These are phyloP conservation scores for Calephelis virginiensis DNA, from an alignment of 1,140 invertebrate genomes.

Conservation along the genomic window DNA sequence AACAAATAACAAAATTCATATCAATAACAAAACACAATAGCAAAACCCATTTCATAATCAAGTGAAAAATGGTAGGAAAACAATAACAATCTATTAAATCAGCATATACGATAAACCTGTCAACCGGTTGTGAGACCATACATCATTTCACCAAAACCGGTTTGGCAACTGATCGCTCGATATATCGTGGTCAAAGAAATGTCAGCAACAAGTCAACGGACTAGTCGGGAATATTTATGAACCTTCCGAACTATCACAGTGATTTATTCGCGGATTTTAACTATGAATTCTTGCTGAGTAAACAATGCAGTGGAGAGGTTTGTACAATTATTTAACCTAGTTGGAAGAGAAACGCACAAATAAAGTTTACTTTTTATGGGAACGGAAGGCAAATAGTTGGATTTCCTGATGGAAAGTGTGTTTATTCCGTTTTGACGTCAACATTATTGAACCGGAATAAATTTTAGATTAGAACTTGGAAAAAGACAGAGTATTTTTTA, in stretches of 20 bases:
- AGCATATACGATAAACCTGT: neutral
- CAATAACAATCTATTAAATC: slow-evolving; percentile 10
- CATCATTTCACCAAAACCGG: neutral
- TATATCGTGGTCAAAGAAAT: slow-evolving; percentile 2
- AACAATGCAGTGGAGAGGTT: neutral
- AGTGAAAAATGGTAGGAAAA: neutral
- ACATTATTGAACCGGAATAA: no score
- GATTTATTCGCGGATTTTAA: slow-evolving; percentile 2
- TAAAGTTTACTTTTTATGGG: no score
- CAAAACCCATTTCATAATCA: no score
- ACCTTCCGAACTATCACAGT: neutral
- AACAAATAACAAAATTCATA: no score
- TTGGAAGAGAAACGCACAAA: neutral
- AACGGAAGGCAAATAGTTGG: no score
- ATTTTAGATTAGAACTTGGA: no score
- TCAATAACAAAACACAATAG: no score
- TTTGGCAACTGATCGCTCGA: neutral
- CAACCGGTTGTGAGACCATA: neutral
- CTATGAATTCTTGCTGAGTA: neutral
- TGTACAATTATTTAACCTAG: neutral
- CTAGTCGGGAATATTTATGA: neutral
- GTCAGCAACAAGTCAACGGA: slow-evolving; percentile 2
- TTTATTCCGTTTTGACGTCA: no score
- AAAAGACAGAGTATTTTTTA: no score
- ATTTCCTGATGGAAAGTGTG: neutral